Percentiles rank a stretch among this genome's conserved stretches.
Conservation (phyloP, 1,140 invertebrate species). For the Drosophila biarmipes region DNA sequence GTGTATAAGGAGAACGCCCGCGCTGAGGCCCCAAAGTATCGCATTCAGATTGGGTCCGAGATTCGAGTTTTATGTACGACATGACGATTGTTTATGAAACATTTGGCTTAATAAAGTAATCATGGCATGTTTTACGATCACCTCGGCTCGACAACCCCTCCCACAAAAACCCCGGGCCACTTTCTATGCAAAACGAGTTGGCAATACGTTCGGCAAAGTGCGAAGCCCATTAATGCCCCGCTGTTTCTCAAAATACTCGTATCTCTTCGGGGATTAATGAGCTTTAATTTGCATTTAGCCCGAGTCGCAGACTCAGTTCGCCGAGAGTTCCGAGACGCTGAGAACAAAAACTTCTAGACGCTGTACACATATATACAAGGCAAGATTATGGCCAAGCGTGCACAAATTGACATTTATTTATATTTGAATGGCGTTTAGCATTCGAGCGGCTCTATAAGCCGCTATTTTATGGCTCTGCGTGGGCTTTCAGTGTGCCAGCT, state of each 20-base stretch:
- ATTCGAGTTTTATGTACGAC: conserved; percentile 70
- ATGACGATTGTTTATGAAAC: conserved; percentile 80
- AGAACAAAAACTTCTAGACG: conserved; percentile 36
- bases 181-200: conserved; percentile 77
- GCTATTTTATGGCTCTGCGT: conserved; percentile 71
- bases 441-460: conserved; percentile 63
- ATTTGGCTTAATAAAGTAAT: conserved; percentile 82
- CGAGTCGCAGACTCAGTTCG: conserved; percentile 17
- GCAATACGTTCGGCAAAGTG: conserved; percentile 56
- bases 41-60: conserved; percentile 50
- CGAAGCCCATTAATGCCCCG: conserved; percentile 75
- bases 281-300: conserved; percentile 81
- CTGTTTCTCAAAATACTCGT: conserved; percentile 57
- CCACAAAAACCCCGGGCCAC: conserved; percentile 32
- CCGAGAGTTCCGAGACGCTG: conserved; percentile 15
- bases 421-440: conserved; percentile 80
- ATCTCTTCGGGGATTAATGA: conserved; percentile 73
- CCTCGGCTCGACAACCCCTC: conserved; percentile 18
- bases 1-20: conserved; percentile 1
- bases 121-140: conserved; percentile 79
- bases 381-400: conserved; percentile 74
- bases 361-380: neutral
- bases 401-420: conserved; percentile 82
- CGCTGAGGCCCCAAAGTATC: conserved; percentile 59
- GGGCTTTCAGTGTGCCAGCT: conserved; percentile 31